phyloP scores from a whole-genome alignment of 1,140 invertebrate genomes.

The Battus philenor region DNA sequence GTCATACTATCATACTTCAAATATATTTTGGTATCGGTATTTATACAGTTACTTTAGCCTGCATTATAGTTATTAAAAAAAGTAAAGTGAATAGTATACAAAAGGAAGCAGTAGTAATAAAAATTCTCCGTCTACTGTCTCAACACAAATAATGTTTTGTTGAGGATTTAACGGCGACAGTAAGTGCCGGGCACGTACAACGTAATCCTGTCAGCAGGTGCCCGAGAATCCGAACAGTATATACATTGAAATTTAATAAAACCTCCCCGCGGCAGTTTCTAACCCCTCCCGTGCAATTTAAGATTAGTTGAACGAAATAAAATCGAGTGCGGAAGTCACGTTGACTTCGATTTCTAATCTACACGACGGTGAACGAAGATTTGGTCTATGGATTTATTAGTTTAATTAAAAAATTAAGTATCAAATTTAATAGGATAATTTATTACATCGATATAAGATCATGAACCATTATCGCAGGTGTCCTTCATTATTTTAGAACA shows the following conservation, averaged over 20 bases:
- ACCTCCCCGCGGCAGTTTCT: slow-evolving; percentile 21
- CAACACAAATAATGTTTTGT: slow-evolving; percentile 7
- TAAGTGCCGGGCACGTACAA: slow-evolving; percentile 33
- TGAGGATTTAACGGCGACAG: slow-evolving; percentile 21
- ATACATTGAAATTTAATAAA: slow-evolving; percentile 55
- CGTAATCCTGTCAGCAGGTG: slow-evolving; percentile 49
- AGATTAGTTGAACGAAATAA: slow-evolving; percentile 13
- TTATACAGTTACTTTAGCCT: not conserved
- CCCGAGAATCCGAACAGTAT: slow-evolving; percentile 45
- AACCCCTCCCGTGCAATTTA: slow-evolving; percentile 14
- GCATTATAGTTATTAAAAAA: not conserved
- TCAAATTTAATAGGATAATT: no score
- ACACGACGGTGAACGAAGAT: no score
- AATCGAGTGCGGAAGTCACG: slow-evolving; percentile 13
- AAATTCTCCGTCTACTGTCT: not conserved
- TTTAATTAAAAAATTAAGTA: no score
- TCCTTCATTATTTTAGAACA: no score
- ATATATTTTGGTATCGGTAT: not conserved
- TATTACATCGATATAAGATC: no score
- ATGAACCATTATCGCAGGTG: no score
- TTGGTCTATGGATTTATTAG: no score
- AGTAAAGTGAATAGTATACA: not conserved
- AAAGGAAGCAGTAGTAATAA: not conserved
- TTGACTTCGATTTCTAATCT: slow-evolving; percentile 12
- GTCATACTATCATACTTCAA: not conserved